Percentiles rank a stretch among this genome's conserved stretches.
Conservation (phyloP, 2,797 vertebrate species). For the Benthosema pterotum region DNA sequence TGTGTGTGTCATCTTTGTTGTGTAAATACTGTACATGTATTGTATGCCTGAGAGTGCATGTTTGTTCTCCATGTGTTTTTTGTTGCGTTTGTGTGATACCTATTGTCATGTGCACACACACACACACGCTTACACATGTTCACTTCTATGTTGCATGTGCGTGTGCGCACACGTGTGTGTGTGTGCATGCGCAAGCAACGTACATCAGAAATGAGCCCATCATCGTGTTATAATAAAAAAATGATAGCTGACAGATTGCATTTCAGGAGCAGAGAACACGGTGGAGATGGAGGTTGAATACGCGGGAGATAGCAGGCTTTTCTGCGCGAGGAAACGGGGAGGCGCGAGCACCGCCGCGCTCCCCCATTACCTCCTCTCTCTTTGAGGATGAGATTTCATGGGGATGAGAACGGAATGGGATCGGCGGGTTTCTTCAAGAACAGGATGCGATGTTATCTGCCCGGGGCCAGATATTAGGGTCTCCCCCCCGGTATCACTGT, state of each 20-base stretch:
- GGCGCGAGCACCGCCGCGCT: conserved; percentile 16
- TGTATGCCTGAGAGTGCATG: too few species aligned
- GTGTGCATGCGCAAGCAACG: conserved; percentile 12
- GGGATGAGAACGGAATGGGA: conserved; percentile 61
- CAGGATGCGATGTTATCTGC: conserved; percentile 59
- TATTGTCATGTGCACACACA: too few species aligned
- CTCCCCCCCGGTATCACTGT: conserved; percentile 20
- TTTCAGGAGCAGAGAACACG: conserved; percentile 52
- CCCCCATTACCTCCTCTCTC: conserved; percentile 56
- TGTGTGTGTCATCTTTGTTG: too few species aligned
- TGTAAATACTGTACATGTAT: too few species aligned
- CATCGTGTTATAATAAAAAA: conserved; percentile 53
- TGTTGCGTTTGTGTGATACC: too few species aligned
- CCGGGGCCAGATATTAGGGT: conserved; percentile 46
- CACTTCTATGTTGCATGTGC: too few species aligned
- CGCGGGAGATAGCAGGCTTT: conserved; percentile 42
- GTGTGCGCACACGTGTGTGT: too few species aligned
- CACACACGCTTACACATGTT: too few species aligned
- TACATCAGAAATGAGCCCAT: conserved; percentile 51
- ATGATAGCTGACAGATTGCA: conserved; percentile 65
- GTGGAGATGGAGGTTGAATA: conserved; percentile 49
- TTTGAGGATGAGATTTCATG: conserved; percentile 57
- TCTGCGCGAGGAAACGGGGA: conserved; percentile 36
- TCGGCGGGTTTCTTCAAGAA: conserved; percentile 45
- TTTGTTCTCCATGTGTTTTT: too few species aligned